These are phyloP conservation scores for Campylomormyrus numenius DNA, from an alignment of 2,113 vertebrate species.

Conservation along the genomic window DNA sequence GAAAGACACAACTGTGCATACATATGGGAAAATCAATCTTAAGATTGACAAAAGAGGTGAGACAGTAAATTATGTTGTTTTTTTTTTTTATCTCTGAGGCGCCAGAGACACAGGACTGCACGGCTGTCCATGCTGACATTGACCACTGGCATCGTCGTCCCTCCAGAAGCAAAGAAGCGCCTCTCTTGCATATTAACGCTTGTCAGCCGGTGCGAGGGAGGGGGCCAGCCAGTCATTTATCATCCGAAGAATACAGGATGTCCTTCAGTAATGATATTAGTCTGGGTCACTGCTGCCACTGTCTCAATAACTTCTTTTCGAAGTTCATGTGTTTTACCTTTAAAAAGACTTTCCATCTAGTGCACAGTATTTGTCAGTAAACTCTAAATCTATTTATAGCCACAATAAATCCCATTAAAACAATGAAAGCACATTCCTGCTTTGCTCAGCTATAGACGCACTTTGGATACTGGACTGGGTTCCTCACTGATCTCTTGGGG, in stretches of 20 bases:
- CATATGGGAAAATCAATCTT: background rate
- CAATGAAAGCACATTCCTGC: background rate
- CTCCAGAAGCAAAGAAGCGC: constrained; percentile 4
- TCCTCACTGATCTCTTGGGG: background rate
- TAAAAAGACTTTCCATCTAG: constrained; percentile 16
- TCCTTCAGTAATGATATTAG: constrained; percentile 43
- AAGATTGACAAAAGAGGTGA: background rate
- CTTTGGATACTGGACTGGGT: background rate
- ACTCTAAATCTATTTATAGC: constrained; percentile 19
- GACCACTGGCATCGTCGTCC: background rate
- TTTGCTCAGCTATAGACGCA: background rate
- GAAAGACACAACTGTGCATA: background rate
- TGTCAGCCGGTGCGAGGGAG: background rate
- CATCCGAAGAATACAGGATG: constrained; percentile 41
- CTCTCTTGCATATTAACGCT: constrained; percentile 21
- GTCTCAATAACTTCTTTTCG: constrained; percentile 15
- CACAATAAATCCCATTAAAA: constrained; percentile 15
- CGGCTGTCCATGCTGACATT: background rate
- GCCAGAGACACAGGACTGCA: no score
- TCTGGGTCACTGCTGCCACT: constrained; percentile 39
- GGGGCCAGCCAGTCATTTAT: constrained; percentile 6
- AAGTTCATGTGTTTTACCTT: constrained; percentile 16
- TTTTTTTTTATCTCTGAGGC: background rate
- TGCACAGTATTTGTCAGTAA: constrained; percentile 8
- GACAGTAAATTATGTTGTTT: background rate